Base-by-base conservation (phyloP, 2,888 invertebrate genomes). In the Drosophila longiperda region DNA sequence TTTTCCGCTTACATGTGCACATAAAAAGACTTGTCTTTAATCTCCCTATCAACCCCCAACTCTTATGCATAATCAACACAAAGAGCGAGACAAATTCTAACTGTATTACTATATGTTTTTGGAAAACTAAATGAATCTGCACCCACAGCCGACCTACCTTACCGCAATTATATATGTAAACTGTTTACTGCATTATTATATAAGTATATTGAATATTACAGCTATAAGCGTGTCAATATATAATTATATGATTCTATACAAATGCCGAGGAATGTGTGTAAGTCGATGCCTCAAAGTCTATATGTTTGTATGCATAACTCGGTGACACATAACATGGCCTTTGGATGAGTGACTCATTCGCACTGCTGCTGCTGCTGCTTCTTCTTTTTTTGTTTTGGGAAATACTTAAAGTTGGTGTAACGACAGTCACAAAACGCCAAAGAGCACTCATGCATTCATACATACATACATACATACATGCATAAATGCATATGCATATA, bases 281-380 rank as follows among this genome's bases (percentile, higher is more conserved):
- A 52, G 23, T 15, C 40, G 59, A 60, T 72, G 64, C 78, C 64
- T 58, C 49, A 23, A n/a, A 38, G 68, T 62, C 63, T 73, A 38
- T 53, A 33, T 55, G 50, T 57, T 33, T 62, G 59, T 65, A 38
- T 59, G 57, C 52, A 26, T 73, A 66, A 68, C 66, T 84, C 80
- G 70, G 60, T 68, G 80, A 75, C 69, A 80, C 74, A 73, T 72
- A 71, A 80, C 86, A 69, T 57, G 62, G 52, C 12, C 33, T 52
- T 52, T 42, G 52, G 49, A 54, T 72, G 82, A 80, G 54, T 83
- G 88, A 83, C 42, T 66, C 61, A 26, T 42, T n/a, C n/a, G 20
- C 11, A 1, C 32, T 29, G 40, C 55, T 29, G 38, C 38, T 49
- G 55, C 50, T 54, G 42, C 42, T 20, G 5, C 45, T 23, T 17